Evolutionary conservation across 1,140 invertebrate species (phyloP).

Genomic region (Metopolophium dirhodum): DNA sequence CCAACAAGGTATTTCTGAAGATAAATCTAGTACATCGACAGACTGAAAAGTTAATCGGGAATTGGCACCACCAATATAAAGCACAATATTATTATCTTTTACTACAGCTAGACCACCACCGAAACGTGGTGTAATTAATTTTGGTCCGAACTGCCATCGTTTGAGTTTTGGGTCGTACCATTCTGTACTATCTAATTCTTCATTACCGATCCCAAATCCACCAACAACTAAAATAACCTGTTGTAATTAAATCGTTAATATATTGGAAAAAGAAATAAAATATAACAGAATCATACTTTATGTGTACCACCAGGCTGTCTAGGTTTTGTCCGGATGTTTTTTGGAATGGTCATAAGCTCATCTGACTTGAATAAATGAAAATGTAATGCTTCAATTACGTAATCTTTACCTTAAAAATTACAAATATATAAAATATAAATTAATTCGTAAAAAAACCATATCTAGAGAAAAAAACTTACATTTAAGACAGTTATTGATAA

Average conservation of each 20-base stretch:
- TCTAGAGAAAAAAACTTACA: constrained; percentile 66
- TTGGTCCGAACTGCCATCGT: constrained; percentile 75
- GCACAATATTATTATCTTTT: constrained; percentile 83
- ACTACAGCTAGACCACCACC: constrained; percentile 84
- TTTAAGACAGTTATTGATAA: constrained; percentile 78
- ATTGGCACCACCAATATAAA: constrained; percentile 72
- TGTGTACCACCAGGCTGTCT: constrained; percentile 68
- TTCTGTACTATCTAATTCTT: constrained; percentile 76
- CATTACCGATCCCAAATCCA: constrained; percentile 87
- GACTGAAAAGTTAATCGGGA: constrained; percentile 89
- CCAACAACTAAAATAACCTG: constrained; percentile 89
- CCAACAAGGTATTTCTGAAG: constrained; percentile 74
- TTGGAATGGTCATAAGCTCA: constrained; percentile 75
- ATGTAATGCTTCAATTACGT: constrained; percentile 89
- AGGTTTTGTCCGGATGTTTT: constrained; percentile 82
- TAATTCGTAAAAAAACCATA: too few species aligned
- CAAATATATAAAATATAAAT: too few species aligned
- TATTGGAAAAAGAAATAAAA: background rate
- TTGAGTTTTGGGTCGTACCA: constrained; percentile 88
- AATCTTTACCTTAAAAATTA: background rate
- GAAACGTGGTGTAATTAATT: constrained; percentile 78
- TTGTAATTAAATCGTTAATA: constrained; percentile 56
- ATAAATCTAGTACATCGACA: constrained; percentile 71
- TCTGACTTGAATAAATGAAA: constrained; percentile 89
- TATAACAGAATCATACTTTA: background rate